phyloP scores from a whole-genome alignment of 2,113 vertebrate species.

The Mandrillus leucophaeus region DNA sequence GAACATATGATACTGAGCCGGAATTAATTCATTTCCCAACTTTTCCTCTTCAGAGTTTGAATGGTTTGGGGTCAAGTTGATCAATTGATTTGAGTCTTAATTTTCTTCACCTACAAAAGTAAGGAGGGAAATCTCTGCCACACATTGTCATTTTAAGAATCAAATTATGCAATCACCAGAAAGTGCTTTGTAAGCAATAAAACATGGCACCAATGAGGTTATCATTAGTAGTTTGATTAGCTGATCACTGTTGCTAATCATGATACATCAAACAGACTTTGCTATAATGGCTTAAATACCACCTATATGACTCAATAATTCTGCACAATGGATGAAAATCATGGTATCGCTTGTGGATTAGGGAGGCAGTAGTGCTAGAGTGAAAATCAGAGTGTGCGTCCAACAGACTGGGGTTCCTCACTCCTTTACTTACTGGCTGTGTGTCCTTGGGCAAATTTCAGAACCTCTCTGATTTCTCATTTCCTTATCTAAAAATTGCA shows the following conservation, averaged over 20 bases:
- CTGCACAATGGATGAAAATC: constrained; percentile 28
- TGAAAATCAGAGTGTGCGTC: not conserved
- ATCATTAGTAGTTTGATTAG: constrained; percentile 71
- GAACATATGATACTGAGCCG: not conserved
- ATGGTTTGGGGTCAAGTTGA: not conserved
- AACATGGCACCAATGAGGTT: constrained; percentile 61
- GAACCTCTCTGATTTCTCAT: not conserved
- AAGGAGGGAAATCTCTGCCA: constrained; percentile 7
- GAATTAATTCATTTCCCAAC: not conserved
- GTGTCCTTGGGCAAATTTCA: not conserved
- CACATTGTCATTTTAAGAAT: constrained; percentile 38
- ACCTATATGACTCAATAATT: constrained; percentile 42
- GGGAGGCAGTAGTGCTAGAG: not conserved
- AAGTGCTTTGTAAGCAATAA: constrained; percentile 74
- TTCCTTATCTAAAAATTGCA: not conserved
- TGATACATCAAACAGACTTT: constrained; percentile 57
- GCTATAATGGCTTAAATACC: constrained; percentile 63
- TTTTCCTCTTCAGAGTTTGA: not conserved
- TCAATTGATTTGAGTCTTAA: not conserved
- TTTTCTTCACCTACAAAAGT: constrained; percentile 25
- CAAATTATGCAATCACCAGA: constrained; percentile 58
- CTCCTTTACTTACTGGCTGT: not conserved
- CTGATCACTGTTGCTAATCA: constrained; percentile 69
- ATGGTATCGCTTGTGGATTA: not conserved
- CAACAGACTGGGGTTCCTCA: not conserved